These are phyloP conservation scores for Parauchenoglanis ngamensis DNA, from an alignment of 2,797 vertebrate genomes.

Conservation along the genomic window DNA sequence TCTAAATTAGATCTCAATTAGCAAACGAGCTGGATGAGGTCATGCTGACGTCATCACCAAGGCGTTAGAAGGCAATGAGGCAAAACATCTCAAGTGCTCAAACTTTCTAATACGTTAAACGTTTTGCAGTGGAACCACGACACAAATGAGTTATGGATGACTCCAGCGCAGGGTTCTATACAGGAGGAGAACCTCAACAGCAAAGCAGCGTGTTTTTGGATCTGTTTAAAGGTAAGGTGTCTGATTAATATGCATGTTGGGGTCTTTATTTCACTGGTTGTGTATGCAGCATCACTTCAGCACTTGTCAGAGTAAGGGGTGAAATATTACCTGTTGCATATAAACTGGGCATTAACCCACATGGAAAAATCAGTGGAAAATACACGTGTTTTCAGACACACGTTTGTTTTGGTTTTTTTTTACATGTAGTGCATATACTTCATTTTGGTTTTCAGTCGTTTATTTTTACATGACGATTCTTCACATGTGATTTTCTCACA, in stretches of 20 bases:
- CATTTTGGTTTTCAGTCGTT: background rate
- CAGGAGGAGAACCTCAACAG: background rate
- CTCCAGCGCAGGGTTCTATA: background rate
- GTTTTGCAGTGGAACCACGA: background rate
- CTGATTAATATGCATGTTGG: background rate
- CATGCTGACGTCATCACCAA: background rate
- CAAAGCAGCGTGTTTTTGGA: constrained; percentile 3
- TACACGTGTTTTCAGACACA: background rate
- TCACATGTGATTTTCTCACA: background rate
- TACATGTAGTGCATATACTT: background rate
- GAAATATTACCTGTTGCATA: background rate
- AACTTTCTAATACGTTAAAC: background rate
- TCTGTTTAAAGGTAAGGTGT: constrained; percentile 33
- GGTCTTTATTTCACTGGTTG: background rate
- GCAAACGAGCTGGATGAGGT: background rate
- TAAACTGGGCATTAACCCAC: background rate
- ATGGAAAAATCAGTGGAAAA: background rate
- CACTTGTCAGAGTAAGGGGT: background rate
- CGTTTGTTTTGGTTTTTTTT: background rate
- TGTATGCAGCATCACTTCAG: background rate
- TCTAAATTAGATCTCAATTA: background rate
- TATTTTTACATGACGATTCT: background rate
- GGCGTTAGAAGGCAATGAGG: background rate
- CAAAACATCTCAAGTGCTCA: background rate
- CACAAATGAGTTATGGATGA: background rate